These are phyloP conservation scores for Anolis apletophallus DNA, from an alignment of 2,797 vertebrate genomes.

Conservation along the genomic window DNA sequence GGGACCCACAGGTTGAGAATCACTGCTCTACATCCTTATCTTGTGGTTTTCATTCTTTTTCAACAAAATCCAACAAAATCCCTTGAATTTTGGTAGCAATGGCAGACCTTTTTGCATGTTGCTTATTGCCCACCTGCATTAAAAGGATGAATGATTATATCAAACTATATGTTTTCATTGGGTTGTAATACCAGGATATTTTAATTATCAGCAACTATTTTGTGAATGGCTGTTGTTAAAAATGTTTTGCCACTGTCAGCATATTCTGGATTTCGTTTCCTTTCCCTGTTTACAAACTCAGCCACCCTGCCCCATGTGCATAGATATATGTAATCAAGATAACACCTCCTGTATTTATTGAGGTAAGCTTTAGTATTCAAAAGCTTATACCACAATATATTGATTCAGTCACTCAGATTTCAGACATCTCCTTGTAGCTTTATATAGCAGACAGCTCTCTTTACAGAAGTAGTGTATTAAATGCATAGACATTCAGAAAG, in stretches of 20 bases:
- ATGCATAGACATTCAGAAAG: neutral
- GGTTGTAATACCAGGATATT: neutral
- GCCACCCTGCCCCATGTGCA: neutral
- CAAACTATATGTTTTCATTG: neutral
- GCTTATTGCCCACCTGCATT: neutral
- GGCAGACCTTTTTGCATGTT: neutral
- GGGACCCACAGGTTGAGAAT: too few species aligned
- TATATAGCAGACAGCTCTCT: neutral
- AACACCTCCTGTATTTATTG: neutral
- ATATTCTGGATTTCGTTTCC: neutral
- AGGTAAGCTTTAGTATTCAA: neutral
- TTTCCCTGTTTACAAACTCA: neutral
- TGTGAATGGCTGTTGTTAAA: neutral
- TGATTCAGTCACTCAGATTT: neutral
- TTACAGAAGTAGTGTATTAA: too few species aligned
- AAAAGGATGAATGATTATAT: neutral
- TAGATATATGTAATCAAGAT: neutral
- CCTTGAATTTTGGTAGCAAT: neutral
- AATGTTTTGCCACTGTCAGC: neutral
- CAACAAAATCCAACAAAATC: neutral
- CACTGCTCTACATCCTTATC: neutral
- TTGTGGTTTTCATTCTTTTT: neutral
- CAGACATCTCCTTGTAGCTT: neutral
- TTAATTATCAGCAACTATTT: neutral
- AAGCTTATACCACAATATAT: neutral